These are phyloP conservation scores for Drosophila serrata DNA, from an alignment of 1,140 invertebrate genomes.

Conservation along the genomic window DNA sequence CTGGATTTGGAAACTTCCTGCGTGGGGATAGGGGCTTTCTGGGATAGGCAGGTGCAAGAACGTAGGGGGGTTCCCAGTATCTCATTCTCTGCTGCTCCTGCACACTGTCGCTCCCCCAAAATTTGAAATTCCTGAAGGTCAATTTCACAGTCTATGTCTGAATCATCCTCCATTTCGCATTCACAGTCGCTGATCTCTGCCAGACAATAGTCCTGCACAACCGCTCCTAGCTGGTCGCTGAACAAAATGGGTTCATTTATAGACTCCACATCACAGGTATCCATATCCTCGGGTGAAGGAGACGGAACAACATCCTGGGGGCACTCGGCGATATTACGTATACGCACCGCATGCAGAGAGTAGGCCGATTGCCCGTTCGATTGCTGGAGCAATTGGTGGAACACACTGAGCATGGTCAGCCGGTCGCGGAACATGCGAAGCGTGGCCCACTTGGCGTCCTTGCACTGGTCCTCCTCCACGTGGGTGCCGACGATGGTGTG, in stretches of 20 bases:
- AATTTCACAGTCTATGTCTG: neutral
- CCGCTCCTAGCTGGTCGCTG: slow-evolving; percentile 22
- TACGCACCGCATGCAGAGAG: slow-evolving; percentile 56
- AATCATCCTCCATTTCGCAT: neutral
- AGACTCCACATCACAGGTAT: slow-evolving; percentile 37
- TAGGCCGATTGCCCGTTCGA: slow-evolving; percentile 60
- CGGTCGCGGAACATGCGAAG: slow-evolving; percentile 74
- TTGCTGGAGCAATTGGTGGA: slow-evolving; percentile 70
- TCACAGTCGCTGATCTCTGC: slow-evolving; percentile 63
- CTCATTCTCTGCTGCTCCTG: neutral
- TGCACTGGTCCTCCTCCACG: slow-evolving; percentile 1
- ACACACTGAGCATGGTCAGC: slow-evolving; percentile 60
- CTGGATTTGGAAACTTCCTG: neutral
- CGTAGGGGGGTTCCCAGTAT: no score
- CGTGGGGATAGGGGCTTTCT: neutral
- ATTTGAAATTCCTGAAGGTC: slow-evolving; percentile 3
- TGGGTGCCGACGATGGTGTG: slow-evolving; percentile 55
- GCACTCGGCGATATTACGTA: slow-evolving; percentile 55
- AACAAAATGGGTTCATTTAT: slow-evolving; percentile 64
- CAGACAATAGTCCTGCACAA: slow-evolving; percentile 19
- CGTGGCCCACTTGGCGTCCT: slow-evolving; percentile 55
- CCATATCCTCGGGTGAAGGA: slow-evolving; percentile 3
- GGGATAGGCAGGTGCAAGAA: no score
- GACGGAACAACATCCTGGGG: slow-evolving; percentile 25
- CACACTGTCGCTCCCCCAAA: neutral